Evolutionary conservation across 2,888 invertebrate species (phyloP).

Genomic region (Graphium colonna): DNA sequence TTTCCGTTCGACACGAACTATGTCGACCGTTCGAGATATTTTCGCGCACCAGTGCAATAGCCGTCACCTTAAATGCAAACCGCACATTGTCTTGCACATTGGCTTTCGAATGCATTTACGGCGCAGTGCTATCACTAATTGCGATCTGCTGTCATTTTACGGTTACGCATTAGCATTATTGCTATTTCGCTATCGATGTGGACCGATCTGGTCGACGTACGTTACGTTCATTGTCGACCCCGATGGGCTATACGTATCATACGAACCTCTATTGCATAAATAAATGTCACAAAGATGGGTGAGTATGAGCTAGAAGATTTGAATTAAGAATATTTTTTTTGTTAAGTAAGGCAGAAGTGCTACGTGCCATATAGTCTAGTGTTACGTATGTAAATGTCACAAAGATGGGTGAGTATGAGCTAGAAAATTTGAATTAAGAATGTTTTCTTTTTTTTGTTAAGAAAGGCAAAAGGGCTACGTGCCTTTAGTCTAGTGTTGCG

Average conservation of each 20-base stretch:
- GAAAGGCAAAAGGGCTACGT: too few relatives aligned
- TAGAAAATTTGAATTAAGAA: too few relatives aligned
- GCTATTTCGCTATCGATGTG: slow-evolving; percentile 52
- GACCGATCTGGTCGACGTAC: slow-evolving; percentile 48
- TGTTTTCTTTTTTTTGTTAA: too few relatives aligned
- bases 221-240: slow-evolving; percentile 30
- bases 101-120: slow-evolving; percentile 43
- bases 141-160: slow-evolving; percentile 76
- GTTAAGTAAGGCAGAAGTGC: too few relatives aligned
- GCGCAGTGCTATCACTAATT: slow-evolving; percentile 63
- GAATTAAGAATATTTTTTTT: too few relatives aligned
- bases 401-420: too few relatives aligned
- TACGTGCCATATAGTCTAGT: too few relatives aligned
- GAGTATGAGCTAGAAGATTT: slow-evolving; percentile 3
- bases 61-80: slow-evolving; percentile 26
- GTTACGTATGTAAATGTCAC: too few relatives aligned
- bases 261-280: neutral
- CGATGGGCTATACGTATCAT: slow-evolving; percentile 17
- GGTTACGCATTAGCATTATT: slow-evolving; percentile 74
- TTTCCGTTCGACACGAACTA: slow-evolving; percentile 8
- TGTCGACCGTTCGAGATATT: slow-evolving; percentile 20
- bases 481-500: too few relatives aligned
- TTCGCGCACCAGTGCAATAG: slow-evolving; percentile 34
- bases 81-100: slow-evolving; percentile 52
- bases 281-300: neutral